A percentile compares a stretch with the other conserved stretches of the same genome.
These are phyloP conservation scores for Tonatia bakeri DNA, from an alignment of 2,113 vertebrate species.

Conservation along the genomic window DNA sequence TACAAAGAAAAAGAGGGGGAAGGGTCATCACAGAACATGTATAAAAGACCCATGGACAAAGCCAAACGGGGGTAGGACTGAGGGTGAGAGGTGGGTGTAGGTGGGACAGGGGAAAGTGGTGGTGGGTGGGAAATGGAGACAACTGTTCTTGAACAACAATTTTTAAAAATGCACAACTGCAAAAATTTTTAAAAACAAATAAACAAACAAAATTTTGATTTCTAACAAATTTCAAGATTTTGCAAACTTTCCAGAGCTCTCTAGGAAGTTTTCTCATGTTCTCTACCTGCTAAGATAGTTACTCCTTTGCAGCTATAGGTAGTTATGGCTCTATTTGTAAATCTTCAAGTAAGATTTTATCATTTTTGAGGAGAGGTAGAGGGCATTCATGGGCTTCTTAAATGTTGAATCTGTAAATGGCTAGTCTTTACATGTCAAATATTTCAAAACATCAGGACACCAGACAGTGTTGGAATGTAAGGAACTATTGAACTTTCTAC, in stretches of 20 bases:
- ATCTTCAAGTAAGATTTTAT: conserved; percentile 81
- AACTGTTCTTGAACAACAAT: too few species aligned
- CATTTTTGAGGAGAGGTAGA: conserved; percentile 73
- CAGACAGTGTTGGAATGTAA: conserved; percentile 77
- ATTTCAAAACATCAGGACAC: conserved; percentile 79
- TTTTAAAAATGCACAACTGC: too few species aligned
- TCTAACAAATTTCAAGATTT: conserved; percentile 76
- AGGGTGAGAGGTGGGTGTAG: too few species aligned
- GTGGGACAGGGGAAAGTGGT: too few species aligned
- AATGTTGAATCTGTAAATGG: conserved; percentile 57
- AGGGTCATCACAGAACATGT: too few species aligned
- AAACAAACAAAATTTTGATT: conserved; percentile 44
- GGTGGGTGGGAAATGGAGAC: too few species aligned
- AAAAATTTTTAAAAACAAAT: too few species aligned
- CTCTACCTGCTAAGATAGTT: conserved; percentile 77
- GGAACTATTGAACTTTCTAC: conserved; percentile 81
- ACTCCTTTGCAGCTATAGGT: conserved; percentile 76
- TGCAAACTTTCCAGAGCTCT: conserved; percentile 77
- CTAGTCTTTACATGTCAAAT: conserved; percentile 78
- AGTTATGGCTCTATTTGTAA: conserved; percentile 81
- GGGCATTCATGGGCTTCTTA: conserved; percentile 76
- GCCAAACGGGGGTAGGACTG: too few species aligned
- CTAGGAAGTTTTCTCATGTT: conserved; percentile 80
- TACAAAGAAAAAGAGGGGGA: too few species aligned
- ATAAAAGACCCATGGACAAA: too few species aligned